Conservation (phyloP, 1,140 invertebrate genomes). For the Monochamus saltuarius region DNA sequence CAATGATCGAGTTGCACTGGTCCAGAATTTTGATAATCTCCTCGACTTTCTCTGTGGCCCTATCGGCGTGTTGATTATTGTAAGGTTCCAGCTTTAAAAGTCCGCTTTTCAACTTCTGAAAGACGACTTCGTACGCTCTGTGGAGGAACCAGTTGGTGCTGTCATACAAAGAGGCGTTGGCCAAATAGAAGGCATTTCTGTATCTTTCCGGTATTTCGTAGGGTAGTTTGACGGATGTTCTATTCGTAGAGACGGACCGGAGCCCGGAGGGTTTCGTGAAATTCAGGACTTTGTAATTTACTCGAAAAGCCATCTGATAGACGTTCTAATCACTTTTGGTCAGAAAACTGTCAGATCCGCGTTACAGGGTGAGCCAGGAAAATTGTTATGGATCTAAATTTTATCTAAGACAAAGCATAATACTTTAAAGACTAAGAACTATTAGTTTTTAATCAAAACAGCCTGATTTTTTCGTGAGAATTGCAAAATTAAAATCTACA, state of each 20-base stretch:
- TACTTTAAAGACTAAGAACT: too few species aligned
- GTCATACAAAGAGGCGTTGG: constrained; percentile 67
- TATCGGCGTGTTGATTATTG: constrained; percentile 60
- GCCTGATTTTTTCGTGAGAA: too few species aligned
- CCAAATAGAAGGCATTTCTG: constrained; percentile 58
- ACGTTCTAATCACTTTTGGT: not conserved
- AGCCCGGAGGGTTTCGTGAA: not conserved
- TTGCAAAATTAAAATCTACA: too few species aligned
- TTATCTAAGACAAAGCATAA: too few species aligned
- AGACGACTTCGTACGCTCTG: constrained; percentile 62
- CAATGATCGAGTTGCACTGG: constrained; percentile 70
- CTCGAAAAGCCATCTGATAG: constrained; percentile 8
- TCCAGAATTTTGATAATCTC: constrained; percentile 74
- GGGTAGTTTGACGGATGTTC: not conserved
- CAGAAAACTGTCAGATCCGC: not conserved
- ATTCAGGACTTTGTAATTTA: constrained; percentile 3
- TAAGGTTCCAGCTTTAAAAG: constrained; percentile 56
- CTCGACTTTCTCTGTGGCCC: constrained; percentile 62
- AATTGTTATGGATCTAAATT: too few species aligned
- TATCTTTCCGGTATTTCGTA: constrained; percentile 65
- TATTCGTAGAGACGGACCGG: not conserved
- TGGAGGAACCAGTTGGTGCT: constrained; percentile 78
- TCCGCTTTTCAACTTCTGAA: constrained; percentile 66
- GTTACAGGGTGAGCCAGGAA: too few species aligned
- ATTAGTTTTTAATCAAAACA: too few species aligned